phyloP scores from a whole-genome alignment of 2,113 vertebrate genomes.

The Naja naja region DNA sequence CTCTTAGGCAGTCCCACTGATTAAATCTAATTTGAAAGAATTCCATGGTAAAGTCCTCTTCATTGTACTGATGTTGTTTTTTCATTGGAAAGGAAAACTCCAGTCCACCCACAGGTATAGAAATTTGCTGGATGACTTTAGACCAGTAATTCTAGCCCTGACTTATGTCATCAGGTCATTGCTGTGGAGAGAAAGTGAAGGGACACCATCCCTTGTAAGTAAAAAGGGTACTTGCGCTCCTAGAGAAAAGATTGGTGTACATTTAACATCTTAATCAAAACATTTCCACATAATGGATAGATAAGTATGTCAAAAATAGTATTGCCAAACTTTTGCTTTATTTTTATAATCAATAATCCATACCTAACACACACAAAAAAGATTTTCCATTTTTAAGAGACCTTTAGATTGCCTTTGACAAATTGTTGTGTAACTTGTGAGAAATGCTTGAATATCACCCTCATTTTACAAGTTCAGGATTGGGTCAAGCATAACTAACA shows the following conservation, averaged over 20 bases:
- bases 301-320: neutral
- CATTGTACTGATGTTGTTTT: neutral
- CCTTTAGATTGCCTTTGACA: neutral
- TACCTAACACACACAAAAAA: neutral
- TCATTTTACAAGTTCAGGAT: neutral
- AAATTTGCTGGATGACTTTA: neutral
- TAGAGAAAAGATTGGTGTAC: neutral
- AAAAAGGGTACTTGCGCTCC: neutral
- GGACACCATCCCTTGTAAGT: neutral
- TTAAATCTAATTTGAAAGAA: neutral
- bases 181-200: neutral
- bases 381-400: neutral
- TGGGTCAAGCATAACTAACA: neutral
- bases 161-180: neutral
- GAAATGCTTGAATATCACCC: neutral
- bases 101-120: neutral
- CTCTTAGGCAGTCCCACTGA: neutral
- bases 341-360: neutral
- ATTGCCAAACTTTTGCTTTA: neutral
- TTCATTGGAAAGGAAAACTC: neutral
- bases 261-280: neutral
- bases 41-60: neutral
- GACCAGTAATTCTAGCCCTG: neutral
- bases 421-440: neutral
- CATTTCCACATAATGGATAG: neutral